Base-by-base conservation (phyloP, 2,113 vertebrate genomes). In the Aepyceros melampus region DNA sequence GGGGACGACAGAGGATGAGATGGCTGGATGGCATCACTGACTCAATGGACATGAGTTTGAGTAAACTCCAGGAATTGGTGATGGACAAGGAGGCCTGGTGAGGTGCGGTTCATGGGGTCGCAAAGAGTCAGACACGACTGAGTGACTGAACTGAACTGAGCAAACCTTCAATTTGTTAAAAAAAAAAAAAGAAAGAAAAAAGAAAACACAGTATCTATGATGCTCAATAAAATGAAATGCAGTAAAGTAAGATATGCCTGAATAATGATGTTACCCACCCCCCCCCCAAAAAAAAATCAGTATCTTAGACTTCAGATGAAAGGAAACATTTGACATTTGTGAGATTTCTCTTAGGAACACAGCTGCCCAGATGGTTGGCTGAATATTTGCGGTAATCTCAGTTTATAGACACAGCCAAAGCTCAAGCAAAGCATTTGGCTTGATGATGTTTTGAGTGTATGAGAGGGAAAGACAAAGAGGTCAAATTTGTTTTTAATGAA, bases 401-500 rank as follows among this genome's bases (percentile, higher is more conserved):
- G 13, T 71, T 85, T 95, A 86, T 19, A 96, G 45, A 89, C 16
- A 82, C 16, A 93, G n/a, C 2, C 15, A 5, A 83, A 91, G 31
- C 19, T 40, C 81, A 92, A 31, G 6, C 36, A 76, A 43, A 95
- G 31, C 15, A 17, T 83, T 89, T 62, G 43, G 14, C 62, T 76
- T 62, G 55, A 62, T 91, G 36, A 71, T 78, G 14, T 87, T 94
- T 71, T 64, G 40, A 43, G 7, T 53, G 33, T 71, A 79, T 16
- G 55, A 88, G n/a, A 94, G 25, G 74, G 25, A 90, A 86, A 84
- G 49, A 95, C 93, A 36, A 87, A 87, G 60, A 55, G 25, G 40
- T 78, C 40, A 93, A 51, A 16, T 89, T 94, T 91, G 58, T 62
- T 98, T 97, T 87, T 90, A 97, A 53, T 87, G 51, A 79, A 67